phyloP scores from a whole-genome alignment of 2,888 invertebrate genomes.

The Hirtodrosophila histrioides region DNA sequence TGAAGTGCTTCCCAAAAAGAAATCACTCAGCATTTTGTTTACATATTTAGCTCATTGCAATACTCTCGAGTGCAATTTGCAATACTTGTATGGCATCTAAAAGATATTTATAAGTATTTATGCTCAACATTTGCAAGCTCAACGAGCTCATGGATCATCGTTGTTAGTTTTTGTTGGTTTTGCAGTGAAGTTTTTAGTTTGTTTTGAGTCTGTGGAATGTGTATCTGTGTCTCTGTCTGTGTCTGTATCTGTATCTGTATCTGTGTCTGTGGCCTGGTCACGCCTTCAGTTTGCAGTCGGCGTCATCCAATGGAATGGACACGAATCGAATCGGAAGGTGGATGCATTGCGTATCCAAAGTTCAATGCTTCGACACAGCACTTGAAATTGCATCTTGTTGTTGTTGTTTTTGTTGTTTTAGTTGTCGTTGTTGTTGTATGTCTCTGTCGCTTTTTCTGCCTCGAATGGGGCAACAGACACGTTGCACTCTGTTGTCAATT shows the following conservation, averaged over 20 bases:
- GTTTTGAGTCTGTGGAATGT: slow-evolving; percentile 16
- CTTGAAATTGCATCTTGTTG: slow-evolving; percentile 47
- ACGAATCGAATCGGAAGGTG: slow-evolving; percentile 22
- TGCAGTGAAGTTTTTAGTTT: neutral
- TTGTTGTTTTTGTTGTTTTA: slow-evolving; percentile 28
- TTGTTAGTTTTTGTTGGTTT: neutral
- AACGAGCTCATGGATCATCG: slow-evolving; percentile 27
- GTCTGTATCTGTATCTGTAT: slow-evolving; percentile 1
- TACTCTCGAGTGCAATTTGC: slow-evolving; percentile 4
- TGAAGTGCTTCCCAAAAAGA: neutral
- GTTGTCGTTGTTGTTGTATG: slow-evolving; percentile 29
- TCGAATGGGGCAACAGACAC: slow-evolving; percentile 9
- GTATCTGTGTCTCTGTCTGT: neutral
- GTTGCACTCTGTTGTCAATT: slow-evolving; percentile 50
- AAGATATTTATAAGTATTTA: slow-evolving; percentile 13
- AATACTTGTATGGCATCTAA: slow-evolving; percentile 1
- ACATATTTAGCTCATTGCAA: slow-evolving; percentile 7
- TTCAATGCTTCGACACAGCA: slow-evolving; percentile 56
- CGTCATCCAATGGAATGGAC: slow-evolving; percentile 11
- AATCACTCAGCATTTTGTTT: neutral
- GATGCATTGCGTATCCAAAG: slow-evolving; percentile 35
- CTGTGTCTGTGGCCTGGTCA: slow-evolving; percentile 27
- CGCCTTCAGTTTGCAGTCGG: slow-evolving; percentile 19
- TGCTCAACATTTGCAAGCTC: slow-evolving; percentile 20
- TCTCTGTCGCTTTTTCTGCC: slow-evolving; percentile 1